Conservation (phyloP, 2,888 invertebrate species). For the Copidosoma aretas region DNA sequence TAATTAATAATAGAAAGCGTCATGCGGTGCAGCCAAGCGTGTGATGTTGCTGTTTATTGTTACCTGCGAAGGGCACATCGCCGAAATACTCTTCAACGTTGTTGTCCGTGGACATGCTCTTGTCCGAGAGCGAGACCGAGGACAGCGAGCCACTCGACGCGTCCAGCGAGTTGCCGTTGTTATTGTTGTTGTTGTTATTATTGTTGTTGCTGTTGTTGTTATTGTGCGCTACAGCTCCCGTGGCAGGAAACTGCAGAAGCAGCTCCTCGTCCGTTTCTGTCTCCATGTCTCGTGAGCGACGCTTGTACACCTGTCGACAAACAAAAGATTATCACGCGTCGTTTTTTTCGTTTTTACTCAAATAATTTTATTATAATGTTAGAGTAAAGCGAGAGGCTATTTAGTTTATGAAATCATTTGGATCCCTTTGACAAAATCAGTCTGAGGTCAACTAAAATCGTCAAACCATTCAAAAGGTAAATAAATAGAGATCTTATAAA, state of each 20-base stretch:
- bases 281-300: constrained; percentile 84
- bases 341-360: no score
- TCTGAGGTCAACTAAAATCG: no score
- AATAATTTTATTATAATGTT: no score
- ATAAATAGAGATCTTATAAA: no score
- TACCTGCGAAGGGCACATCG: constrained; percentile 88
- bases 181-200: no score
- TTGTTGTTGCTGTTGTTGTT: no score
- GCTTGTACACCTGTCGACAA: constrained; percentile 76
- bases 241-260: constrained; percentile 64
- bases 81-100: constrained; percentile 86
- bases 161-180: constrained; percentile 58
- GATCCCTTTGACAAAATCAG: no score
- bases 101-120: constrained; percentile 82
- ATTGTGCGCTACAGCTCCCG: constrained; percentile 20
- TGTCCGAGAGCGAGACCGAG: constrained; percentile 75
- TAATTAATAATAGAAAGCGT: constrained; percentile 56
- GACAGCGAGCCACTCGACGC: constrained; percentile 78
- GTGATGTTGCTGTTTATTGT: constrained; percentile 51
- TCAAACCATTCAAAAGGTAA: no score
- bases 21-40: constrained; percentile 64
- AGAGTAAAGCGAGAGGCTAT: no score
- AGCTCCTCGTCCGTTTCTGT: constrained; percentile 76
- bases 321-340: background rate
- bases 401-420: no score